These are phyloP conservation scores for Copidosoma floridanum DNA, from an alignment of 1,140 invertebrate genomes.

Conservation along the genomic window DNA sequence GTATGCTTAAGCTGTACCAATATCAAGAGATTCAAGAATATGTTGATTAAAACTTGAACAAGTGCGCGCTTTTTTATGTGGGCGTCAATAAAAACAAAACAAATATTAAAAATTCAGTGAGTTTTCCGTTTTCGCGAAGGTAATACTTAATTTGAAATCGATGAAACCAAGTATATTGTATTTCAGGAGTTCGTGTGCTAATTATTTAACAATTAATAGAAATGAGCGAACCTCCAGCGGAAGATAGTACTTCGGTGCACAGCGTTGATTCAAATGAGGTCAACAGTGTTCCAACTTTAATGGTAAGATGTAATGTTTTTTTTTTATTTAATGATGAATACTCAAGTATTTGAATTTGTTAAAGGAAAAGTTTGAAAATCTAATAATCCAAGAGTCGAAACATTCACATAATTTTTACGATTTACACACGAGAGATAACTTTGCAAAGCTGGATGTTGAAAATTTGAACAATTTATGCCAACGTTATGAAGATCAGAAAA, in stretches of 20 bases:
- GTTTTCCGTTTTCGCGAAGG: too few species aligned
- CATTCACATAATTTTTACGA: constrained; percentile 14
- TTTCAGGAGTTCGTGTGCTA: too few species aligned
- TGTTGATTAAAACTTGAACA: too few species aligned
- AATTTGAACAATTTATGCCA: constrained; percentile 16
- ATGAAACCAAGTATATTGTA: too few species aligned
- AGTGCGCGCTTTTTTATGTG: too few species aligned
- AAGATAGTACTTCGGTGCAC: constrained; percentile 10
- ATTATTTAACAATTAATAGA: constrained; percentile 2
- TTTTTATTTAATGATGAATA: too few species aligned
- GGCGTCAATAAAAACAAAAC: too few species aligned
- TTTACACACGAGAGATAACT: constrained; percentile 10
- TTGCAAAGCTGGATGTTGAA: constrained; percentile 15
- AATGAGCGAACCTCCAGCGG: background rate
- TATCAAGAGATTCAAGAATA: too few species aligned
- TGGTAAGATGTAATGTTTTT: background rate
- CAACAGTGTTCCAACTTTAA: background rate
- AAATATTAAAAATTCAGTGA: too few species aligned
- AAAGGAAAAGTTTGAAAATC: constrained; percentile 1
- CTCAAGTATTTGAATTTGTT: background rate
- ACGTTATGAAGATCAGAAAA: constrained; percentile 10
- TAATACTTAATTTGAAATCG: too few species aligned
- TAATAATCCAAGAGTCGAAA: constrained; percentile 14
- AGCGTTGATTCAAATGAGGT: constrained; percentile 18
- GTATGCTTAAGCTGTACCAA: too few species aligned